phyloP scores from a whole-genome alignment of 2,888 invertebrate species.

The Parnassius smintheus region DNA sequence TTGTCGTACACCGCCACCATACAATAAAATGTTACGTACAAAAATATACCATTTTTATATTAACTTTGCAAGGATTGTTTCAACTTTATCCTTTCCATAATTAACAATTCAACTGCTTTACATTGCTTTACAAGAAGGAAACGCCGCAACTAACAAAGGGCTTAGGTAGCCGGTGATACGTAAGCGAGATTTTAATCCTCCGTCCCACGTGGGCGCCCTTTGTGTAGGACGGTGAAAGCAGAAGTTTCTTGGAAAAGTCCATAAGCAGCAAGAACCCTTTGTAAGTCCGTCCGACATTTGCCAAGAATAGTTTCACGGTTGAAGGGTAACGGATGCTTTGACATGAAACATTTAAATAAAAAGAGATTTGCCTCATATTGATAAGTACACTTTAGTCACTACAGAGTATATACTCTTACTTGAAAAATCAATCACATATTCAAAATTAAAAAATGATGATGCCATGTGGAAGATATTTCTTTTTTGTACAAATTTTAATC shows the following conservation, averaged over 20 bases:
- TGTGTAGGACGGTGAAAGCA: slow-evolving; percentile 7
- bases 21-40: no score
- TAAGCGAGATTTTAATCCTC: slow-evolving; percentile 9
- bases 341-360: slow-evolving; percentile 8
- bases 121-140: neutral
- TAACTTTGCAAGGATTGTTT: neutral
- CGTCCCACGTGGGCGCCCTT: slow-evolving; percentile 1
- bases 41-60: no score
- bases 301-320: neutral
- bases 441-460: no score
- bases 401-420: no score
- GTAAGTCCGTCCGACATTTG: slow-evolving; percentile 1
- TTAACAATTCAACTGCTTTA: neutral
- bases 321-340: slow-evolving; percentile 11
- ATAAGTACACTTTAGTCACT: neutral
- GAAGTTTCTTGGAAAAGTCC: slow-evolving; percentile 17
- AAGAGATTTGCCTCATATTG: neutral
- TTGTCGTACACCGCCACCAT: no score
- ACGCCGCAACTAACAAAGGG: slow-evolving; percentile 2
- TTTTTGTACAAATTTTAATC: no score
- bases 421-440: no score
- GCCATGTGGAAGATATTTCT: no score
- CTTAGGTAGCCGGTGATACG: slow-evolving; percentile 3
- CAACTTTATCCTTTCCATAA: neutral
- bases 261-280: slow-evolving; percentile 4